phyloP scores from a whole-genome alignment of 2,113 vertebrate species.

The Equus quagga region DNA sequence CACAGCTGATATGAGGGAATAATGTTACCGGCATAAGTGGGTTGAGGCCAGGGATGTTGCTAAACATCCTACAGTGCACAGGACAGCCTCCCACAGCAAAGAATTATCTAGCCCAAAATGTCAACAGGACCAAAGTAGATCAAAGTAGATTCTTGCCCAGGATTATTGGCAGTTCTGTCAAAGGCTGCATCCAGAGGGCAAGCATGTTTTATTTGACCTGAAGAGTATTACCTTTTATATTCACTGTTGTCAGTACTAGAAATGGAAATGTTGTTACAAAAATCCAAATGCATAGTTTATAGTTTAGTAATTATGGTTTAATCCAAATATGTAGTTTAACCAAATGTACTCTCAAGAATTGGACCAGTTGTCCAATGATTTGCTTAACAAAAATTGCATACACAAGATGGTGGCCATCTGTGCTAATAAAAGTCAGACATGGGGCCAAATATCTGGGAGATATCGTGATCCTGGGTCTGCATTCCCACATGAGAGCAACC shows the following conservation, averaged over 20 bases:
- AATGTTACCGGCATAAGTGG: no score
- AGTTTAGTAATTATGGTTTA: not conserved
- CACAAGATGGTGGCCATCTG: not conserved
- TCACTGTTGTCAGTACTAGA: not conserved
- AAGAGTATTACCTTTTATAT: not conserved
- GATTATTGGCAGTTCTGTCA: not conserved
- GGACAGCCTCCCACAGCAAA: not conserved
- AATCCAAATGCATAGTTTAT: not conserved
- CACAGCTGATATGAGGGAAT: not conserved
- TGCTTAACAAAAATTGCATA: not conserved
- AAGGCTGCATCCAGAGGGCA: not conserved
- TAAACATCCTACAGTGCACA: not conserved
- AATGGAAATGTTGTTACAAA: not conserved
- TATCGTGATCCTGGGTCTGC: no score
- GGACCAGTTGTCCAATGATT: not conserved
- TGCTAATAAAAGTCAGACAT: not conserved
- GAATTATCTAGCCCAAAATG: not conserved
- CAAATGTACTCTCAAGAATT: not conserved
- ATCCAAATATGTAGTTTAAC: not conserved
- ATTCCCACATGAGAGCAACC: not conserved
- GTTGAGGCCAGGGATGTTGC: no score
- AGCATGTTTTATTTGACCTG: not conserved
- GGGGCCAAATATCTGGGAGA: not conserved
- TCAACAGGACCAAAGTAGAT: not conserved
- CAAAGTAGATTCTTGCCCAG: not conserved